Conservation (phyloP, 2,113 vertebrate species). For the Paedocypris sp. region DNA sequence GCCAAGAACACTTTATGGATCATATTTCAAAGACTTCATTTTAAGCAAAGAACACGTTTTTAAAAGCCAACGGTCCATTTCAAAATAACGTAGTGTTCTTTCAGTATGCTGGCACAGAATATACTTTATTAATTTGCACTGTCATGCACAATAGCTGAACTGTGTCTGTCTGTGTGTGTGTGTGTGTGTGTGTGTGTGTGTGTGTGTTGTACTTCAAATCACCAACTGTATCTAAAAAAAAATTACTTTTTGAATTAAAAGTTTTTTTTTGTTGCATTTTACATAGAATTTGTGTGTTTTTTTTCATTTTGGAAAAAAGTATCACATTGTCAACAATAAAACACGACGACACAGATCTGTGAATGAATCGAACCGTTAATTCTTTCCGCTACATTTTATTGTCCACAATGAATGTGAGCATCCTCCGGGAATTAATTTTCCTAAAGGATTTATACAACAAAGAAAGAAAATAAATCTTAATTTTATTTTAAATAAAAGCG, state of each 20-base stretch:
- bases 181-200: too few relatives aligned
- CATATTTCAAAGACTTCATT: slow-evolving; percentile 53
- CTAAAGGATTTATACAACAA: slow-evolving; percentile 1
- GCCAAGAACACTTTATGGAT: slow-evolving; percentile 8
- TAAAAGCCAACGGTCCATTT: slow-evolving; percentile 6
- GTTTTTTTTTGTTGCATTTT: too few relatives aligned
- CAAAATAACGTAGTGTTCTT: neutral
- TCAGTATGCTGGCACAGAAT: neutral
- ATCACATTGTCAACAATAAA: too few relatives aligned
- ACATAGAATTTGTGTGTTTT: too few relatives aligned
- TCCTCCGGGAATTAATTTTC: neutral
- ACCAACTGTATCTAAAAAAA: too few relatives aligned
- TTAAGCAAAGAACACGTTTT: slow-evolving; percentile 11
- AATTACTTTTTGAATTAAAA: too few relatives aligned
- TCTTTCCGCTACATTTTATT: neutral
- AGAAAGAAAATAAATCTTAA: too few relatives aligned
- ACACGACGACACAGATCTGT: too few relatives aligned
- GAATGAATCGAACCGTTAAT: neutral
- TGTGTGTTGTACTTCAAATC: too few relatives aligned
- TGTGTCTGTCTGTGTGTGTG: neutral
- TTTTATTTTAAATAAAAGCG: too few relatives aligned
- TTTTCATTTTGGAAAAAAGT: too few relatives aligned
- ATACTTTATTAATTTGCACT: neutral
- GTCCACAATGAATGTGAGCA: slow-evolving; percentile 11
- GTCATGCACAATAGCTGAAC: neutral